phyloP scores from a whole-genome alignment of 2,797 vertebrate genomes.

The Microcaecilia unicolor region DNA sequence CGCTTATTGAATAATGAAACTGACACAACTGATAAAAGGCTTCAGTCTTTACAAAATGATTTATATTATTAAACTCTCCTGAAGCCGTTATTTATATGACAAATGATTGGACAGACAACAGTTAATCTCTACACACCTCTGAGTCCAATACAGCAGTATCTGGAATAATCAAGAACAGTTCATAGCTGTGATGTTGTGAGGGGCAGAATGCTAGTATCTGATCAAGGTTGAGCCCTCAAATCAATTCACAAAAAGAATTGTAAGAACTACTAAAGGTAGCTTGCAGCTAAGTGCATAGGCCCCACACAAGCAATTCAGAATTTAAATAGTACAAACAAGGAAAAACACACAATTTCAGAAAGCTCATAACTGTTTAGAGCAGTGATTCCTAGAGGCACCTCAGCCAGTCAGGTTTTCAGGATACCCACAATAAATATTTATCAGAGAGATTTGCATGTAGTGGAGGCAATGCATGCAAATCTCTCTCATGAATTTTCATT shows the following conservation, averaged over 20 bases:
- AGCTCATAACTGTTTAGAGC: background rate
- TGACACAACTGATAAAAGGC: slow-evolving; percentile 89
- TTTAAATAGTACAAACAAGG: slow-evolving; percentile 1
- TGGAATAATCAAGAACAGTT: slow-evolving; percentile 23
- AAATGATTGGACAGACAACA: slow-evolving; percentile 47
- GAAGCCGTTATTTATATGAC: slow-evolving; percentile 61
- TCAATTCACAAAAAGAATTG: slow-evolving; percentile 14
- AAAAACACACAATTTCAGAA: background rate
- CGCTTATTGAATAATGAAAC: slow-evolving; percentile 85
- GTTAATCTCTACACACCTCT: slow-evolving; percentile 45
- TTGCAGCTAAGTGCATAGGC: background rate
- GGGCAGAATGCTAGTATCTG: slow-evolving; percentile 17
- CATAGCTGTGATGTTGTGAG: background rate
- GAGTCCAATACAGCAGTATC: slow-evolving; percentile 12
- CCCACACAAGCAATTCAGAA: background rate
- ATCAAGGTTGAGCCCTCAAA: slow-evolving; percentile 37
- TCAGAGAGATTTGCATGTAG: no score
- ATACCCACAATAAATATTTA: no score
- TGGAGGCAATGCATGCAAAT: no score
- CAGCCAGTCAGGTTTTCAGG: no score
- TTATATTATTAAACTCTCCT: slow-evolving; percentile 81
- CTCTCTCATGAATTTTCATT: no score
- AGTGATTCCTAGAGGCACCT: slow-evolving; percentile 7
- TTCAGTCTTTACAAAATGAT: slow-evolving; percentile 78
- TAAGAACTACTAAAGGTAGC: slow-evolving; percentile 3